phyloP scores from a whole-genome alignment of 2,888 invertebrate genomes.

The Fragum sueziense region DNA sequence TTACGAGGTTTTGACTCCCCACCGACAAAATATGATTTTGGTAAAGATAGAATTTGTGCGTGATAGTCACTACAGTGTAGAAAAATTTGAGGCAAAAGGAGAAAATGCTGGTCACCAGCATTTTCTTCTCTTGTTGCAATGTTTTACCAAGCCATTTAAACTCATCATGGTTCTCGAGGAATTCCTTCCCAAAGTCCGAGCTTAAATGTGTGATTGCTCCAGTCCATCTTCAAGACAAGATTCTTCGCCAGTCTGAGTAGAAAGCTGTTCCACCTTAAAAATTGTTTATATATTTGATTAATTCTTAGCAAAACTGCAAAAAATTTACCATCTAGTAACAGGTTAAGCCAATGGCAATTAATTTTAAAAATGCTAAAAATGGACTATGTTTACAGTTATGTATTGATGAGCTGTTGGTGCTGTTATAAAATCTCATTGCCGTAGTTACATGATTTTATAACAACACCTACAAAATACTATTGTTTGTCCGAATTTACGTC shows the following conservation, averaged over 20 bases:
- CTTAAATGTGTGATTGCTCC: constrained; percentile 45
- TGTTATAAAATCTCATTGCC: not conserved
- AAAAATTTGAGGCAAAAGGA: no score
- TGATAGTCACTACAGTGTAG: no score
- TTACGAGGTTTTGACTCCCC: no score
- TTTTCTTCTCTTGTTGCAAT: no score
- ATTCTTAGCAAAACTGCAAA: no score
- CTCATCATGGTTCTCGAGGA: constrained; percentile 45
- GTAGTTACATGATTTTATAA: no score
- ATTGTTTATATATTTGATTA: not conserved
- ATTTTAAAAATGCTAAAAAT: not conserved
- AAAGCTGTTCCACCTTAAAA: constrained; percentile 34
- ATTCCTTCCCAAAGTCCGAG: constrained; percentile 41
- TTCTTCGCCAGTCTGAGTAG: constrained; percentile 40
- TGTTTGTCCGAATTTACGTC: no score
- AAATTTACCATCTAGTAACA: not conserved
- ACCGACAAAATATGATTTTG: no score
- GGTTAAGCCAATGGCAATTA: not conserved
- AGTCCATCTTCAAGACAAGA: constrained; percentile 44
- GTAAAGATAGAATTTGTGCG: no score
- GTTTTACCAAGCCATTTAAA: no score
- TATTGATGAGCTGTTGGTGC: not conserved
- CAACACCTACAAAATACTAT: no score
- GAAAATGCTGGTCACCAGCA: no score
- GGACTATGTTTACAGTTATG: not conserved